A percentile compares a stretch with the other conserved stretches of the same genome.
Conservation (phyloP, 2,888 invertebrate species). For the Lithophane leautieri region DNA sequence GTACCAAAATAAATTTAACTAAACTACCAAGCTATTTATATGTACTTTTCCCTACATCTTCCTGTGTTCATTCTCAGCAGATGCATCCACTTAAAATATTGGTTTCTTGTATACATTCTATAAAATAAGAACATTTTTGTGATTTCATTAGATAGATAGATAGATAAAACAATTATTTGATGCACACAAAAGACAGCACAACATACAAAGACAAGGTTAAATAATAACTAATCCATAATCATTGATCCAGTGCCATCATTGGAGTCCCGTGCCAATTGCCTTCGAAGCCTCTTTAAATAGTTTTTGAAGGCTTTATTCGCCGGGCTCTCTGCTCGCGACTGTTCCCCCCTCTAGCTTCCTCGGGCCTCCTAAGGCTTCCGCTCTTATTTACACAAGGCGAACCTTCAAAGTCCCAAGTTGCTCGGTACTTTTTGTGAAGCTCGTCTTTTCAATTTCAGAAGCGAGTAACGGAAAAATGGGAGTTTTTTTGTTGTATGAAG, state of each 20-base stretch:
- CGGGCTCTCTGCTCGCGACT: constrained; percentile 78
- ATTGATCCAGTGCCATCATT: constrained; percentile 65
- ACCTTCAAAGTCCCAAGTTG: constrained; percentile 82
- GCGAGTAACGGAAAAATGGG: constrained; percentile 67
- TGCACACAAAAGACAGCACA: too few species aligned
- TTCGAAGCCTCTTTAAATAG: constrained; percentile 86
- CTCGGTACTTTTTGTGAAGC: constrained; percentile 75
- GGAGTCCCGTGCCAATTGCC: constrained; percentile 77
- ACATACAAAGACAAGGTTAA: too few species aligned
- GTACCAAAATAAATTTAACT: too few species aligned
- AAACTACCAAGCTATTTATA: constrained; percentile 40
- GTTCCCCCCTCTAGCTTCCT: constrained; percentile 64
- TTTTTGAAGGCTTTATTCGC: constrained; percentile 83
- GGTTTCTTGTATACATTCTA: constrained; percentile 9
- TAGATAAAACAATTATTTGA: too few species aligned
- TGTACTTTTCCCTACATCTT: constrained; percentile 41
- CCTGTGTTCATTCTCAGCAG: constrained; percentile 40
- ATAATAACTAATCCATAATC: too few species aligned
- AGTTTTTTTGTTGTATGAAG: constrained; percentile 41
- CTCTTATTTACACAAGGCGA: constrained; percentile 84
- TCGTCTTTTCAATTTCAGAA: constrained; percentile 72
- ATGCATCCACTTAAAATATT: constrained; percentile 42
- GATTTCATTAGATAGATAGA: too few species aligned
- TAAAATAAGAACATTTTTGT: constrained; percentile 27
- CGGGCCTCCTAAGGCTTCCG: constrained; percentile 70